phyloP scores from a whole-genome alignment of 2,113 vertebrate species.

The Neotoma lepida region DNA sequence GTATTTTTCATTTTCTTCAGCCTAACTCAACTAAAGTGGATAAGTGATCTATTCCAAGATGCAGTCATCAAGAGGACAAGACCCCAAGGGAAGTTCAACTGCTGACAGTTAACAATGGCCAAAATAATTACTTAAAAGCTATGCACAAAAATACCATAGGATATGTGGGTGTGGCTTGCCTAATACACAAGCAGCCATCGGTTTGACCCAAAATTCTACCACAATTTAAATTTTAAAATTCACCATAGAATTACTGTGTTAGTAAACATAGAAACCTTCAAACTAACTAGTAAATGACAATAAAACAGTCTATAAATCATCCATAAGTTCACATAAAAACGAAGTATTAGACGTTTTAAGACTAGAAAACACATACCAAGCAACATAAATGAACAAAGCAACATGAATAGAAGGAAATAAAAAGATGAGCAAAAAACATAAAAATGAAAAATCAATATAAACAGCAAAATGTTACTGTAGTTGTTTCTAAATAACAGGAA shows the following conservation, averaged over 20 bases:
- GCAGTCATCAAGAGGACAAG: neutral
- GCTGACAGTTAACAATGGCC: neutral
- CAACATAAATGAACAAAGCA: neutral
- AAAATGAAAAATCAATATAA: neutral
- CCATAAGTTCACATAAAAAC: neutral
- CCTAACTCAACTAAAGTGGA: neutral
- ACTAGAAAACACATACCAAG: slow-evolving; percentile 26
- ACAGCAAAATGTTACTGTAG: slow-evolving; percentile 2
- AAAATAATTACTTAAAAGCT: slow-evolving; percentile 41
- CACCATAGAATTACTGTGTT: neutral
- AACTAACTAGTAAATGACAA: neutral
- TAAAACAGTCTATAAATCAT: neutral
- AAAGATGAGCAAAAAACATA: neutral
- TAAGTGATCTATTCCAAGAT: slow-evolving; percentile 36
- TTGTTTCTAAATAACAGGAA: slow-evolving; percentile 50
- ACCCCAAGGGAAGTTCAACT: neutral
- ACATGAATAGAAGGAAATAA: slow-evolving; percentile 17
- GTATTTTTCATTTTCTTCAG: neutral
- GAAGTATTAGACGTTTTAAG: neutral
- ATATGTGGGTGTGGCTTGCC: neutral
- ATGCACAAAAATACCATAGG: neutral
- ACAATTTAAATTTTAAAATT: neutral
- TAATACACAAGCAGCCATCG: neutral
- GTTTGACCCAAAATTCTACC: neutral
- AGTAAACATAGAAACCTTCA: slow-evolving; percentile 32